Base-by-base conservation (phyloP, 2,113 vertebrate species). In the Pelobates fuscus region DNA sequence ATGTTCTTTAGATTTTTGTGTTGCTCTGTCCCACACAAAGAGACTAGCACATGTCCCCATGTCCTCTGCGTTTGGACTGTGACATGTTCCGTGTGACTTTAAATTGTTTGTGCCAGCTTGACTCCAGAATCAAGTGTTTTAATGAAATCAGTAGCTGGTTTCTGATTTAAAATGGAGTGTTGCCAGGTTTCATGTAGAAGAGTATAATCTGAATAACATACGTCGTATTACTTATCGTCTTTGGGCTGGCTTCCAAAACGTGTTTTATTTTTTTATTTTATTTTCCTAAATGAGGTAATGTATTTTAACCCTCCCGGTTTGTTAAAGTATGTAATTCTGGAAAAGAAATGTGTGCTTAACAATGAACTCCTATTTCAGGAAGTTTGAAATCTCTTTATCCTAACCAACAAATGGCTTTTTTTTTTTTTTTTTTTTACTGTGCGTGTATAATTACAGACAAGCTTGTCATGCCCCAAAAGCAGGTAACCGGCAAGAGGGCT, bases 1-100 rank as follows among this genome's bases (percentile, higher is more conserved):
- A 76, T 60, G 41, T n/a, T 58, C 63, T 26, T n/a, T 30, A 18
- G 49, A 67, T 1, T 30, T 59, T 14, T 49, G 25, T 57, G 55
- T 64, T 18, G 37, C 17, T 27, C 54, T 60, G 64, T 46, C 20
- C 1, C 20, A 46, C 41, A 67, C 37, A 67, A 67, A 60, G 25
- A 2, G 25, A 44, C 64, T 21, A 67, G 26, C 72, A 17, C 55
- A 49, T 60, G 72, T 60, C 55, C 30, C 27, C 44, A 7, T 26
- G 54, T 25, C 54, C 55, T 8, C 57, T 74, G 62, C 65, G 37
- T 46, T 66, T 3, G 23, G 27, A 46, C 23, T 49, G 25, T 52
- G 25, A 58, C 21, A 25, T 23, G 32, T 2, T 61, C 17, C 8
- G 64, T 46, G 64, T 46, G 20, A 60, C 46, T 60, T 54, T 60